Conservation (phyloP, 2,113 vertebrate genomes). For the Bubo blakistoni region DNA sequence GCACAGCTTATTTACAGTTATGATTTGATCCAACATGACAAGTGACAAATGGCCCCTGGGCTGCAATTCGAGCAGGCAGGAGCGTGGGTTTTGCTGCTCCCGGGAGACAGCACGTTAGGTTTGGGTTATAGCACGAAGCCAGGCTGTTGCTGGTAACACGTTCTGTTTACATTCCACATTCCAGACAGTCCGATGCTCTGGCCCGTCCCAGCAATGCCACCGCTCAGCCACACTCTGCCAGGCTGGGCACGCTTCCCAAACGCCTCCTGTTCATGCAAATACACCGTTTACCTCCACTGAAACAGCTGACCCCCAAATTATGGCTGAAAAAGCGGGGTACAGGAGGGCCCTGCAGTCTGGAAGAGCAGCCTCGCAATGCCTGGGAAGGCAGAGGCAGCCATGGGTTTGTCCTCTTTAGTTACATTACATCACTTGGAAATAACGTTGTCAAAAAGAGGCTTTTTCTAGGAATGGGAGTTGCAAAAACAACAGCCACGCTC, state of each 20-base stretch:
- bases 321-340: not conserved
- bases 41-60: not conserved
- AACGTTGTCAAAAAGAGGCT: not conserved
- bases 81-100: not conserved
- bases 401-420: not conserved
- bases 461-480: not conserved
- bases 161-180: slow-evolving; percentile 61
- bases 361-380: not conserved
- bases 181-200: not conserved
- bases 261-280: not conserved
- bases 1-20: not conserved
- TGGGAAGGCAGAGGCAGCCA: not conserved
- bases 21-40: not conserved
- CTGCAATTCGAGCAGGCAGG: not conserved
- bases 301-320: not conserved
- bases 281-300: not conserved
- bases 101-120: not conserved
- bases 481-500: not conserved
- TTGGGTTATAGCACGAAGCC: not conserved
- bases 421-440: not conserved
- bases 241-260: not conserved
- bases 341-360: not conserved
- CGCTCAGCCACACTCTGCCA: not conserved
- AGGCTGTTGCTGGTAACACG: slow-evolving; percentile 30
- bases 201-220: slow-evolving; percentile 1